phyloP scores from a whole-genome alignment of 2,888 invertebrate species.

The Prosapia bicincta region DNA sequence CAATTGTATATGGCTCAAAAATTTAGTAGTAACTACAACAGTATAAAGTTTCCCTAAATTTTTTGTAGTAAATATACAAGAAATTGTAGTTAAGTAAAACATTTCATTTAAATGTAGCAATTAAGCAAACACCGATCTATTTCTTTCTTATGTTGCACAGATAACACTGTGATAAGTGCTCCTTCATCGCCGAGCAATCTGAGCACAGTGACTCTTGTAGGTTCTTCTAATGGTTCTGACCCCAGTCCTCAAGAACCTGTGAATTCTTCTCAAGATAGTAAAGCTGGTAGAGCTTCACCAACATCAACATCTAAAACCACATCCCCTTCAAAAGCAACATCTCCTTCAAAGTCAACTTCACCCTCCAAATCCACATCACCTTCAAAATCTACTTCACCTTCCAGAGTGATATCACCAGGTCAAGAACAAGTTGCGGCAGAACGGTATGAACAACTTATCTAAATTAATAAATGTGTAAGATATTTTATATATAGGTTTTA shows the following conservation, averaged over 20 bases:
- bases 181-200: conserved; percentile 71
- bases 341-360: conserved; percentile 12
- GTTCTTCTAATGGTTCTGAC: conserved; percentile 48
- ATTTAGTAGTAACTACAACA: too few relatives aligned
- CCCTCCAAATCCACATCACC: conserved; percentile 15
- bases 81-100: too few relatives aligned
- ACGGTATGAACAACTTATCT: too few relatives aligned
- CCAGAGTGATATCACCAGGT: conserved; percentile 14
- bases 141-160: conserved; percentile 43
- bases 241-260: conserved; percentile 43
- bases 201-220: conserved; percentile 69
- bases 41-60: too few relatives aligned
- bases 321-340: conserved; percentile 2
- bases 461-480: too few relatives aligned
- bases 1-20: too few relatives aligned
- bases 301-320: conserved; percentile 2
- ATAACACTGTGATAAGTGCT: conserved; percentile 51
- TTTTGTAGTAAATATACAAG: too few relatives aligned
- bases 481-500: too few relatives aligned
- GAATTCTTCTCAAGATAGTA: background rate
- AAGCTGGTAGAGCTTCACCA: background rate
- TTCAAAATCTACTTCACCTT: conserved; percentile 17
- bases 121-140: too few relatives aligned
- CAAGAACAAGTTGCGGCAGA: conserved; percentile 3
- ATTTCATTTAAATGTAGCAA: too few relatives aligned